Evolutionary conservation across 2,113 vertebrate genomes (phyloP).

Genomic region (Cyprinodon tularosa): DNA sequence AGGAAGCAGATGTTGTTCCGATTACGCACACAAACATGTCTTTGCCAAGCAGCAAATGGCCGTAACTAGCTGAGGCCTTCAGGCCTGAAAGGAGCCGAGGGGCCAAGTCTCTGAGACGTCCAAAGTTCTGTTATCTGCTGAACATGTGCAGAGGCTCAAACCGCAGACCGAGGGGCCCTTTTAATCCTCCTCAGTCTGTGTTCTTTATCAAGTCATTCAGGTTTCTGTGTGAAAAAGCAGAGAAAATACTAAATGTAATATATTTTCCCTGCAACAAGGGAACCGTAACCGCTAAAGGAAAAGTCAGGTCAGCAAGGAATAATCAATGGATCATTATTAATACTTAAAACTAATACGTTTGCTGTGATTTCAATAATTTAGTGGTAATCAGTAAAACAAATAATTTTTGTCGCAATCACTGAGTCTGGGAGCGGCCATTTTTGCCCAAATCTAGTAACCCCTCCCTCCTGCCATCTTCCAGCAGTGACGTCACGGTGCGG

Average conservation of each 20-base stretch:
- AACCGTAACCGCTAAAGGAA: too few species aligned
- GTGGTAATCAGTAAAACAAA: too few species aligned
- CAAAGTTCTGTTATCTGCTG: conserved; percentile 44
- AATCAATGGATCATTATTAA: too few species aligned
- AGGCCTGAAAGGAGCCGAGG: conserved; percentile 33
- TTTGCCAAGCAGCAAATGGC: conserved; percentile 15
- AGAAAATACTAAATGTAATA: conserved; percentile 3
- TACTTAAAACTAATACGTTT: too few species aligned
- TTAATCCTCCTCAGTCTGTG: not conserved
- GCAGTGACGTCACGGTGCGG: too few species aligned
- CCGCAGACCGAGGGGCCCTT: conserved; percentile 13
- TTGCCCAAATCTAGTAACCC: too few species aligned
- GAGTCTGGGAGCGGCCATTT: too few species aligned
- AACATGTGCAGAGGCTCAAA: conserved; percentile 24
- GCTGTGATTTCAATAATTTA: too few species aligned
- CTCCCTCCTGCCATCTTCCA: too few species aligned
- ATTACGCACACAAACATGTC: conserved; percentile 63
- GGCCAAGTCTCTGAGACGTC: conserved; percentile 32
- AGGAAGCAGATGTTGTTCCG: conserved; percentile 77
- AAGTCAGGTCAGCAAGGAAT: too few species aligned
- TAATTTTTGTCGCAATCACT: too few species aligned
- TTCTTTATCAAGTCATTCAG: not conserved
- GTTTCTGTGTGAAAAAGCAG: not conserved
- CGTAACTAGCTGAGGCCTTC: conserved; percentile 16
- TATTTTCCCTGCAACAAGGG: not conserved